Evolutionary conservation across 2,797 vertebrate genomes (phyloP), one percentile per base, ranked within the genome.

Genomic region (Crocidura indochinensis): DNA sequence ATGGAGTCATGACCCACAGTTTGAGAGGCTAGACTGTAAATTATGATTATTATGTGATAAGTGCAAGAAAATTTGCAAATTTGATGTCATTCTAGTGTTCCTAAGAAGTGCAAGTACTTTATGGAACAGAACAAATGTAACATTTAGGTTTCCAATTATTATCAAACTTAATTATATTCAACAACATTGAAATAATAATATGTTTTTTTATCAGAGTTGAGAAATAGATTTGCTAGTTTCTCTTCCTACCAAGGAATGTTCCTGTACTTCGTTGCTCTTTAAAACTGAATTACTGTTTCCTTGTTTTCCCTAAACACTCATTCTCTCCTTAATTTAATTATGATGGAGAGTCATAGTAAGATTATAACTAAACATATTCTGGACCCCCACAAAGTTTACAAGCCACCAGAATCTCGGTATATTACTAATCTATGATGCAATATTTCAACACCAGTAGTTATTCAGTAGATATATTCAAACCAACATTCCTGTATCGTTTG

Each of bases 281-380:
- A 68, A 51, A 88, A 95, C 81, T 85, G 56, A 47, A 94, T 90
- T 94, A 78, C 15, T 94, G 87, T 95, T 73, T 92, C 91, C 24
- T 71, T 29, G 91, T 86, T 86, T 93, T 24, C 44, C 60, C 92
- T 84, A 56, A 86, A 91, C 87, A 89, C 27, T 77, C 49, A 49
- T 84, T 91, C 88, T 68, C 29, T 92, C 31, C 60, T 56, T 92
- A 91, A 88, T 92, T 92, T 91, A 87, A 29, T 47, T 86, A 64
- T 95, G 85, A 92, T 94, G 95, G 92, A 96, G 93, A 95, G 76
- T 22, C 26, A n/a, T 24, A 14, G 51, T 80, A 84, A 75, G 31
- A 93, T 88, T 92, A 65, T 88, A 85, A 94, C 62, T 90, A 92
- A 93, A 64, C 69, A 85, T 62, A 51, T 80, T 91, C 91, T 94